Evolutionary conservation across 2,113 vertebrate species (phyloP), one percentile per base, ranked within the genome.

Genomic region (Phocoena phocoena): DNA sequence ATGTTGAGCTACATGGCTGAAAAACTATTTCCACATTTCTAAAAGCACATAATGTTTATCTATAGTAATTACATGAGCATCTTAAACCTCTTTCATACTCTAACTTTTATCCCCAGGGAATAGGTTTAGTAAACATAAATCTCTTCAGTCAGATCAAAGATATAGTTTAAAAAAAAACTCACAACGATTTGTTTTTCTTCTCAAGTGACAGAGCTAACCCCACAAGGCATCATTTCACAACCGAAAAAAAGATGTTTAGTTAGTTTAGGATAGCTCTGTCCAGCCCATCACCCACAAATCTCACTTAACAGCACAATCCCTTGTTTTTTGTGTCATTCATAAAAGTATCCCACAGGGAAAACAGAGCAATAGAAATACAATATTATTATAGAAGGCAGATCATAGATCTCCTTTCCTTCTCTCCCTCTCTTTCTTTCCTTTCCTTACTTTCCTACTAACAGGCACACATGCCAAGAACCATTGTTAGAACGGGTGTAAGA

Each of bases 171-270:
- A 65, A 53, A 53, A 41, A n/a, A 93, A 79, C 63, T 76, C 38
- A 86, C 18, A 71, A 58, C 12, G 17, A 47, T 81, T 73, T 58
- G 6, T 84, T 85, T 89, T 58, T 62, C 38, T 67, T 93, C 33
- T 82, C 36, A 94, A 94, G 65, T 71, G 41, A 79, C 60, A 95
- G 5, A 89, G 21, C 58, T 85, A 88, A 92, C 95, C 31, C 67
- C 88, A 86, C 31, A 93, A 87, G 6, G 12, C 25, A 67, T 76
- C 26, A n/a, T 67, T 80, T 91, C 10, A 88, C 50, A 26, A n/a
- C 10, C 41, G 50, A 50, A 36, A 81, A 47, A 50, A 13, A 10
- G 33, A 36, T n/a, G 3, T 12, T 76, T 83, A 55, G 62, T 81
- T 77, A 18, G 20, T 60, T 91, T 71, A 44, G 36, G 5, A 67